These are phyloP conservation scores for Lasioglossum vierecki DNA, from an alignment of 2,888 invertebrate species.

Conservation along the genomic window DNA sequence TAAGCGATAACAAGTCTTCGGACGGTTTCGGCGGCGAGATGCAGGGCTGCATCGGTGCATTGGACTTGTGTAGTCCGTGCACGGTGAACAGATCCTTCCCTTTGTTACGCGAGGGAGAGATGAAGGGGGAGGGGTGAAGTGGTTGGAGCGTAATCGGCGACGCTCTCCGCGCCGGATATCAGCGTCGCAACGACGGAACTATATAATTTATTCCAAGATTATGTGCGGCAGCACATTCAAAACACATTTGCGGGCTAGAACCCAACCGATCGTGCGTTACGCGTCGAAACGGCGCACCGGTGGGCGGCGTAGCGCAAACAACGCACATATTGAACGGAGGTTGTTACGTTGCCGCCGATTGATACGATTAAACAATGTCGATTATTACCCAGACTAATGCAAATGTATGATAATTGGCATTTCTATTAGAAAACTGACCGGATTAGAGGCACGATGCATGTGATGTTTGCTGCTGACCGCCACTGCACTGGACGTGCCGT, in stretches of 20 bases:
- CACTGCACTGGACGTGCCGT: neutral
- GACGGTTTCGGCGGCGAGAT: neutral
- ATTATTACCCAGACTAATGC: conserved; percentile 14
- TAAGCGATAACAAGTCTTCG: conserved; percentile 49
- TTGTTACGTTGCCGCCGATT: neutral
- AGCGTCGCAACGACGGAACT: conserved; percentile 13
- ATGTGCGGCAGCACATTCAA: conserved; percentile 21
- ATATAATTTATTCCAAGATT: conserved; percentile 45
- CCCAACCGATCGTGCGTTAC: conserved; percentile 17
- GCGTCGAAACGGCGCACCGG: neutral
- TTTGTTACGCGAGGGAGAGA: conserved; percentile 26
- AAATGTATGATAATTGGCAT: conserved; percentile 10
- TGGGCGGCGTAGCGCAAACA: neutral
- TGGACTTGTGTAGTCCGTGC: conserved; percentile 5
- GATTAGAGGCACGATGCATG: neutral
- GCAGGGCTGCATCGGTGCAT: conserved; percentile 3
- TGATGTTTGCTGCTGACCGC: neutral
- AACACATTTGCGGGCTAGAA: conserved; percentile 20
- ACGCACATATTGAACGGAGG: neutral
- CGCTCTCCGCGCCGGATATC: conserved; percentile 27
- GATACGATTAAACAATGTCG: neutral
- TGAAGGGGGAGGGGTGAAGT: too few relatives aligned
- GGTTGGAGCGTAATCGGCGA: conserved; percentile 33
- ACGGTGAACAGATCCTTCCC: conserved; percentile 12
- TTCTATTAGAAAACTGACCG: neutral